Percentiles rank a stretch among this genome's conserved stretches.
phyloP scores from a whole-genome alignment of 1,140 invertebrate species.

The Gryllus bimaculatus region DNA sequence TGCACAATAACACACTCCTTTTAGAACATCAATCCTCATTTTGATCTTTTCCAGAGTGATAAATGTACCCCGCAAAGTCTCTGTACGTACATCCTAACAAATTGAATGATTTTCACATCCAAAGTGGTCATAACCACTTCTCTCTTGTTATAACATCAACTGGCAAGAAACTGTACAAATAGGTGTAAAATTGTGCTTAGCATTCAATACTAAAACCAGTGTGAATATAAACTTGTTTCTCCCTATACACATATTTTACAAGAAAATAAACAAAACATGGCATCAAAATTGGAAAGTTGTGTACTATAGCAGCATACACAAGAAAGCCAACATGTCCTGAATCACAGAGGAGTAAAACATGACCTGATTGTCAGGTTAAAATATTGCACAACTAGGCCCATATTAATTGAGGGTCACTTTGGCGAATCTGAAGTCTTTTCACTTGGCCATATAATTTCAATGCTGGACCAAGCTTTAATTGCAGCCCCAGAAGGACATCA shows the following conservation, averaged over 20 bases:
- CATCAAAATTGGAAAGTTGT: background rate
- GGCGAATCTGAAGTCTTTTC: constrained; percentile 55
- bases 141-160: background rate
- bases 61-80: too few relatives aligned
- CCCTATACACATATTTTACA: background rate
- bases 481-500: constrained; percentile 68
- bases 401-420: constrained; percentile 56
- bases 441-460: constrained; percentile 76
- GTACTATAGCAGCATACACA: background rate
- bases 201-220: background rate
- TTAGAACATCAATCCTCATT: too few relatives aligned
- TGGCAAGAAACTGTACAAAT: background rate
- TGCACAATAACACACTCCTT: too few relatives aligned
- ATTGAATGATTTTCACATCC: background rate
- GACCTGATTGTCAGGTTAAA: background rate
- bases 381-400: constrained; percentile 41
- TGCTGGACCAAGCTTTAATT: constrained; percentile 73
- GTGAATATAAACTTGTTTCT: background rate
- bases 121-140: background rate
- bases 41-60: too few relatives aligned
- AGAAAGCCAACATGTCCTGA: constrained; percentile 11
- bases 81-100: background rate
- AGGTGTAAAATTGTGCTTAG: background rate
- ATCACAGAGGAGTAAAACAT: constrained; percentile 8
- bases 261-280: background rate